Percentiles rank a stretch among this genome's conserved stretches.
phyloP scores from a whole-genome alignment of 2,888 invertebrate species.

The Folsomia candida region DNA sequence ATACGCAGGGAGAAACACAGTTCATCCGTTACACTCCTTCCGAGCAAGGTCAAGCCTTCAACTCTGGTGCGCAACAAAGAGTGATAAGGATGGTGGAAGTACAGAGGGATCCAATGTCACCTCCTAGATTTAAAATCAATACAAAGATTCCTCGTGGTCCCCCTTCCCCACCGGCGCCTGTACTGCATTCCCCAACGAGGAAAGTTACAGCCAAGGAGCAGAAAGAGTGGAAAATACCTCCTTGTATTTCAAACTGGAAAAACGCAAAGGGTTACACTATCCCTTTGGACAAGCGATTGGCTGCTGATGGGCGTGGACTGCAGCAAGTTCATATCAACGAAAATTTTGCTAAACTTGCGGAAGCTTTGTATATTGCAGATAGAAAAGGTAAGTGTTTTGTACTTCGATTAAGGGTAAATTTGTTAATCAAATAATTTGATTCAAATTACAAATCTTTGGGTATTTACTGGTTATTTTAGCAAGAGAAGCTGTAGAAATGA shows the following conservation, averaged over 20 bases:
- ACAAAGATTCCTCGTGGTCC: conserved; percentile 98
- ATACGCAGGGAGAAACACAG: conserved; percentile 76
- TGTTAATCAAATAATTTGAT: no score
- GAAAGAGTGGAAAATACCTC: conserved; percentile 98
- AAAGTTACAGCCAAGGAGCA: conserved; percentile 97
- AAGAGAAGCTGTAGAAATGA: conserved; percentile 92
- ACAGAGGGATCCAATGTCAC: conserved; percentile 96
- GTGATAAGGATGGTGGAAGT: conserved; percentile 94
- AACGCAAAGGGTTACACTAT: conserved; percentile 98
- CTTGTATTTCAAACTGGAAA: conserved; percentile 99
- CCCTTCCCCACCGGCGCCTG: conserved; percentile 97
- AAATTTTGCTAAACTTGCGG: conserved; percentile 97
- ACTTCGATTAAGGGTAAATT: no score
- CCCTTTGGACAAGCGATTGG: conserved; percentile 93
- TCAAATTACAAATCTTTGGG: no score
- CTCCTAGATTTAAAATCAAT: conserved; percentile 94
- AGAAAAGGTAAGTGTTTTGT: no score
- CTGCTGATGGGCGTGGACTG: conserved; percentile 95
- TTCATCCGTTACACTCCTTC: conserved; percentile 98
- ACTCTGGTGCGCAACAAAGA: conserved; percentile 95
- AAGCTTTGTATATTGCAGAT: conserved; percentile 96
- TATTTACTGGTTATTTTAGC: no score
- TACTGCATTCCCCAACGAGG: conserved; percentile 95
- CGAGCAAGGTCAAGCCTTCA: conserved; percentile 89
- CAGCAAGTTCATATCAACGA: conserved; percentile 98